Evolutionary conservation across 2,113 vertebrate species (phyloP).

Genomic region (Bubo scandiacus): DNA sequence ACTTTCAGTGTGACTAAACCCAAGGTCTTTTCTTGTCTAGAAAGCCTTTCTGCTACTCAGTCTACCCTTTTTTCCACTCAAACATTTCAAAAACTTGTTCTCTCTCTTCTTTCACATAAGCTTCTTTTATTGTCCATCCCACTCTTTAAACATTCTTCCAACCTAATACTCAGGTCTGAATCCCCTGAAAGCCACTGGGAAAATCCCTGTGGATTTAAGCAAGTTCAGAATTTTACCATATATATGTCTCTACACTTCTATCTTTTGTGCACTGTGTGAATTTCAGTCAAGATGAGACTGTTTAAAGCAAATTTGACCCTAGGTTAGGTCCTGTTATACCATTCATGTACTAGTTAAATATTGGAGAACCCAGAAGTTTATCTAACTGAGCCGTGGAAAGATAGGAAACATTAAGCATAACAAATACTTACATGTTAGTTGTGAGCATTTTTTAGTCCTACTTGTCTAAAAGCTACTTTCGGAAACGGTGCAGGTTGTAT

Average conservation of each 20-base stretch:
- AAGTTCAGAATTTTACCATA: not conserved
- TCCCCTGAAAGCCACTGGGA: not conserved
- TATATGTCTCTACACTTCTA: not conserved
- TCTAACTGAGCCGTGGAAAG: not conserved
- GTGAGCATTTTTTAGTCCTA: not conserved
- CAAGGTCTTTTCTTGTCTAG: not conserved
- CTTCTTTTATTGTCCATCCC: not conserved
- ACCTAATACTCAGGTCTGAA: not conserved
- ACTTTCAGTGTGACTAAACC: constrained; percentile 27
- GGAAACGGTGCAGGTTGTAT: not conserved
- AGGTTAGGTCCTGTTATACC: not conserved
- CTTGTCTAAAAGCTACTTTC: not conserved
- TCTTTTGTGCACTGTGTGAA: not conserved
- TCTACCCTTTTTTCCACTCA: not conserved
- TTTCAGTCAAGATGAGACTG: not conserved
- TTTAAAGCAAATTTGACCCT: not conserved
- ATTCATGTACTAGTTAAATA: not conserved
- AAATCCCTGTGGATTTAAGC: not conserved
- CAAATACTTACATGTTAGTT: not conserved
- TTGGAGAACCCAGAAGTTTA: not conserved
- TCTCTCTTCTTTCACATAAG: not conserved
- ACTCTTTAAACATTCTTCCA: not conserved
- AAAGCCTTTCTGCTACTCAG: not conserved
- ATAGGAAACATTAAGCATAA: not conserved
- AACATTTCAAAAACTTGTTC: not conserved